Base-by-base conservation (phyloP, 2,888 invertebrate genomes). In the Diloba caeruleocephala region DNA sequence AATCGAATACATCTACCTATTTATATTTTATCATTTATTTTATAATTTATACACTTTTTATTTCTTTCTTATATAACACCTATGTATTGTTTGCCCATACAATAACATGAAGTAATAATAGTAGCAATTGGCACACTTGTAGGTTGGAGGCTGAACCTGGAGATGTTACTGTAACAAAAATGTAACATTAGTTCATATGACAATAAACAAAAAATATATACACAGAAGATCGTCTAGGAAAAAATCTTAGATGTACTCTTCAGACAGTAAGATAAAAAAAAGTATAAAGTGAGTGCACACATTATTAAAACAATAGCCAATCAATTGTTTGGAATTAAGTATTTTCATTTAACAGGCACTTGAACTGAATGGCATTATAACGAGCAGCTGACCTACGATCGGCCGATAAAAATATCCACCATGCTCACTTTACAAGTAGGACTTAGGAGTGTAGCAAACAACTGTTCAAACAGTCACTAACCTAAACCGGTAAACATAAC, bases 61-160 rank as follows among this genome's bases (percentile, higher is more conserved):
- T 59, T 63, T 58, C 39, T 55, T 58, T 52, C 55, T 43, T 42
- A 17, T 33, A 44, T 62, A 59, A 31, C 23, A 23, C 63, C 84
- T 92, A 91, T 78, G 89, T 89, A 70, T 87, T 88, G 76, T 87
- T 88, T 57, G 85, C 84, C 89, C 88, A 91, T 34, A 88, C 78
- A 51, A 90, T 80, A 68, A 89, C 81, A 53, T 85, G 75, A 50
- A 89, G 71, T 73, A 89, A 66, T 48, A 92, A 71, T 62, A 90
- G n/a, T n/a, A n/a, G 77, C 57, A 88, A 78, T 86, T 92, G 91
- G 88, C 92, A 90, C 77, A 83, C 69, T 38, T 81, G 84, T 42
- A 88, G 81, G 56, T 78, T 86, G 46, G 89, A 78, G 9, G 87
- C 89, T 2, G 91, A 79, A 7, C 93, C 92, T n/a, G 93, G 93